Percentiles rank a stretch among this genome's conserved stretches.
These are phyloP conservation scores for Anadara kagoshimensis DNA, from an alignment of 1,140 invertebrate genomes.

Conservation along the genomic window DNA sequence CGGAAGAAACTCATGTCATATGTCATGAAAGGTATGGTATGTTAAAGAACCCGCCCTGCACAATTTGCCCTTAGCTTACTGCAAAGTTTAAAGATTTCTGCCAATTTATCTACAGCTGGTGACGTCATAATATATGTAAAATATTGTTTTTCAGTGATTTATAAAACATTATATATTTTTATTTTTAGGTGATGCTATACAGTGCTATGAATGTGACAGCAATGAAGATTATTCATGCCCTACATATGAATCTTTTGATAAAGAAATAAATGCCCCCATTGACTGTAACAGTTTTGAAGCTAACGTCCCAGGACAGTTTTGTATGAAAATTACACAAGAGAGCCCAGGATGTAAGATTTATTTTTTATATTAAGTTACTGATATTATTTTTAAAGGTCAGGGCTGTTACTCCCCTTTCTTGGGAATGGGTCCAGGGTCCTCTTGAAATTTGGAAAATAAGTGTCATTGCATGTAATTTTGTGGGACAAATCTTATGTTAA, in stretches of 20 bases:
- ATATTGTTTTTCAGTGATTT: no score
- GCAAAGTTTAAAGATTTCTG: no score
- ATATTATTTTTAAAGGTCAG: no score
- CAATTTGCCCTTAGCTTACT: no score
- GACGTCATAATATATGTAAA: no score
- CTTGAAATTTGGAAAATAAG: not conserved
- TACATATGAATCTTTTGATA: constrained; percentile 65
- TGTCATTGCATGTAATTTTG: not conserved
- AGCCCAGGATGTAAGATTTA: constrained; percentile 72
- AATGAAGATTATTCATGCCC: constrained; percentile 73
- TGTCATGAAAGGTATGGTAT: no score
- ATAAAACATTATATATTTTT: constrained; percentile 3
- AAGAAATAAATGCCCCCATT: constrained; percentile 69
- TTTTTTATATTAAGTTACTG: no score
- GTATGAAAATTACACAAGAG: constrained; percentile 73
- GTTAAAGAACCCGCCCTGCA: no score
- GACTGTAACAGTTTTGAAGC: constrained; percentile 74
- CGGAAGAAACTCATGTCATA: no score
- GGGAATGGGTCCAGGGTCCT: not conserved
- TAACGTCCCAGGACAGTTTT: constrained; percentile 71
- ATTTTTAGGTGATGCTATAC: constrained; percentile 66
- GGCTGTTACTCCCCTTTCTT: not conserved
- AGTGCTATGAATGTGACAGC: constrained; percentile 75
- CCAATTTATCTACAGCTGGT: no score
- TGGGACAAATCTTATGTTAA: not conserved